Conservation (phyloP, 2,113 vertebrate genomes). For the Pavo muticus region DNA sequence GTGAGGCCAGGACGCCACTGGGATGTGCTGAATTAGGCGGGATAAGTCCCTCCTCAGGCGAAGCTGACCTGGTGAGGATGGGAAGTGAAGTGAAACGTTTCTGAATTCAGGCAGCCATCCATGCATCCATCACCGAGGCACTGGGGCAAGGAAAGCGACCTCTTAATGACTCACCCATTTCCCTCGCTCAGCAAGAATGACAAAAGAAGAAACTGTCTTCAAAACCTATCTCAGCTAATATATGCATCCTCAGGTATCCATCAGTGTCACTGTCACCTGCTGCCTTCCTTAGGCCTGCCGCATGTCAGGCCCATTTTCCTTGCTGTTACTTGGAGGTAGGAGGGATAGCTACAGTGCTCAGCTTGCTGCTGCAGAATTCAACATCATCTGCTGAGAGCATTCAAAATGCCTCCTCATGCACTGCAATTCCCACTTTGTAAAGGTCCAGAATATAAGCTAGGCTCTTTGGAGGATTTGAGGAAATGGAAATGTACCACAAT, state of each 20-base stretch:
- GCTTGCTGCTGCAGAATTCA: not conserved
- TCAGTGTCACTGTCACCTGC: not conserved
- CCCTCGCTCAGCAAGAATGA: not conserved
- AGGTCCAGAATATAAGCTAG: not conserved
- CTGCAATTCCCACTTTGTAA: not conserved
- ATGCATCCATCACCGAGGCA: not conserved
- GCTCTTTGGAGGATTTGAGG: constrained; percentile 8
- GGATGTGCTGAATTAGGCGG: not conserved
- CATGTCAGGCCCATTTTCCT: rapidly evolving
- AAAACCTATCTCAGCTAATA: not conserved
- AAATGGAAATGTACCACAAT: constrained; percentile 26
- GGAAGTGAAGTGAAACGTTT: not conserved
- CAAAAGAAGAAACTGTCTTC: not conserved
- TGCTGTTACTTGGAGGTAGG: not conserved
- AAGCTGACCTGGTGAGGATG: not conserved
- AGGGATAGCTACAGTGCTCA: not conserved
- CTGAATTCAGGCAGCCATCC: not conserved
- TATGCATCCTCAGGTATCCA: not conserved
- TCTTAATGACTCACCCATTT: not conserved
- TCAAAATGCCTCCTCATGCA: not conserved
- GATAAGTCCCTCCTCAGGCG: not conserved
- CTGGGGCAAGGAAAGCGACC: rapidly evolving
- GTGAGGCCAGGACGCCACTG: rapidly evolving
- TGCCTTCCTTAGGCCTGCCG: not conserved
- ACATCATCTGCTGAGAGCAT: not conserved